These are phyloP conservation scores for Numida meleagris DNA, from an alignment of 2,113 vertebrate genomes.

Conservation along the genomic window DNA sequence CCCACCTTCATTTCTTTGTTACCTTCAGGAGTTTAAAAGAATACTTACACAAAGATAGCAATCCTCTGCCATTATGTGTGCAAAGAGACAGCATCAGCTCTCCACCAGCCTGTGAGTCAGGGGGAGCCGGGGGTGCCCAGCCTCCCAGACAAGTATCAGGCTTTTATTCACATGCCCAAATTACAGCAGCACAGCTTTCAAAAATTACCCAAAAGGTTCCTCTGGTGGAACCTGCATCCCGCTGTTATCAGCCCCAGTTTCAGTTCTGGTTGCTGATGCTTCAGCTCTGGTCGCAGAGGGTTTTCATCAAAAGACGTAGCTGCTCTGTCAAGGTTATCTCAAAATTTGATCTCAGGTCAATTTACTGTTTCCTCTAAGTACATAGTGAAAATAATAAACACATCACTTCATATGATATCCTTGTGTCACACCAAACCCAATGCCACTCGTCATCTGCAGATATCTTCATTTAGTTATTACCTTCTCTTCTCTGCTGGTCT, in stretches of 20 bases:
- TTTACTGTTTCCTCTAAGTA: constrained; percentile 50
- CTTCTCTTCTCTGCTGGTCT: constrained; percentile 20
- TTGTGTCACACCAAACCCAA: neutral
- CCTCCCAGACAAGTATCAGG: neutral
- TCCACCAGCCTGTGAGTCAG: neutral
- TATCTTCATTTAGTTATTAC: neutral
- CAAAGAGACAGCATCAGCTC: neutral
- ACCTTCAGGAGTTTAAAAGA: neutral
- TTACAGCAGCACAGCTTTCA: neutral
- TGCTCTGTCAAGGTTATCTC: constrained; percentile 30
- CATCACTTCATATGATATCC: rapidly evolving
- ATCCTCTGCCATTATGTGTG: neutral
- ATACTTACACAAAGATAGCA: neutral
- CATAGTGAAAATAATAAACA: neutral
- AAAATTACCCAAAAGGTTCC: neutral
- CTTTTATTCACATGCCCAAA: neutral
- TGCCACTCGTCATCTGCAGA: neutral
- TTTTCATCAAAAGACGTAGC: constrained; percentile 4
- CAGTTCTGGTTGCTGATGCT: neutral
- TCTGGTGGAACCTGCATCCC: neutral
- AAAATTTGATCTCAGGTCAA: constrained; percentile 22
- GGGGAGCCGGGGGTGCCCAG: rapidly evolving
- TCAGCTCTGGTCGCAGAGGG: neutral
- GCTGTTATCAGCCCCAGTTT: neutral
- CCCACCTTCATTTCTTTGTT: neutral